phyloP scores from a whole-genome alignment of 2,797 vertebrate genomes.

The Sorex maritimensis region DNA sequence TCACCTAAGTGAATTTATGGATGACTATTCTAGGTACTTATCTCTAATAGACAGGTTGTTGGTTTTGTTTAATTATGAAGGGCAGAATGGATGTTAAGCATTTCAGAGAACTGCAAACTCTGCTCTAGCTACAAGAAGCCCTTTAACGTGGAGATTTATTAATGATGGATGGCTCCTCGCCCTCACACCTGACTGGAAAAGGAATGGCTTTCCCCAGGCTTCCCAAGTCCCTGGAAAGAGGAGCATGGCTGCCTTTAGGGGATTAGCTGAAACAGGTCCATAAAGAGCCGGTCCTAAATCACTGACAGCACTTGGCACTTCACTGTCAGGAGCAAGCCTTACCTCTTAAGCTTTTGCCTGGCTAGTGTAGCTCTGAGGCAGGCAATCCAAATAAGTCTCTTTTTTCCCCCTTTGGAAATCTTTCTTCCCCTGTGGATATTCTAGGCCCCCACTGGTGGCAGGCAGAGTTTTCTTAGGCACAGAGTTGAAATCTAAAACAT shows the following conservation, averaged over 20 bases:
- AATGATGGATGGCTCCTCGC: slow-evolving; percentile 42
- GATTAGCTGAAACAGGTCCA: slow-evolving; percentile 61
- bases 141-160: slow-evolving; percentile 33
- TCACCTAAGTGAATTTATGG: not conserved
- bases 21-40: slow-evolving; percentile 25
- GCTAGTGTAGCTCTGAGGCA: not conserved
- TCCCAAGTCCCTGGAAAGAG: slow-evolving; percentile 59
- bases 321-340: slow-evolving; percentile 9
- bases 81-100: not conserved
- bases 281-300: slow-evolving; percentile 59
- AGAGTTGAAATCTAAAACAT: slow-evolving; percentile 49
- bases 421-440: not conserved
- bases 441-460: not conserved
- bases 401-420: not conserved
- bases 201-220: slow-evolving; percentile 30
- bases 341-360: slow-evolving; percentile 62
- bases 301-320: not conserved
- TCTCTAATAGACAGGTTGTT: not conserved
- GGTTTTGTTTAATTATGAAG: not conserved
- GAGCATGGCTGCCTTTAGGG: not conserved
- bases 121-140: not conserved
- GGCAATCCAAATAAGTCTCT: slow-evolving; percentile 37
- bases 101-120: not conserved
- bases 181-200: slow-evolving; percentile 52
- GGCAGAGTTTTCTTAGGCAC: slow-evolving; percentile 8